A percentile compares a stretch with the other conserved stretches of the same genome.
phyloP scores from a whole-genome alignment of 2,113 vertebrate genomes.

The Leptosomus discolor region DNA sequence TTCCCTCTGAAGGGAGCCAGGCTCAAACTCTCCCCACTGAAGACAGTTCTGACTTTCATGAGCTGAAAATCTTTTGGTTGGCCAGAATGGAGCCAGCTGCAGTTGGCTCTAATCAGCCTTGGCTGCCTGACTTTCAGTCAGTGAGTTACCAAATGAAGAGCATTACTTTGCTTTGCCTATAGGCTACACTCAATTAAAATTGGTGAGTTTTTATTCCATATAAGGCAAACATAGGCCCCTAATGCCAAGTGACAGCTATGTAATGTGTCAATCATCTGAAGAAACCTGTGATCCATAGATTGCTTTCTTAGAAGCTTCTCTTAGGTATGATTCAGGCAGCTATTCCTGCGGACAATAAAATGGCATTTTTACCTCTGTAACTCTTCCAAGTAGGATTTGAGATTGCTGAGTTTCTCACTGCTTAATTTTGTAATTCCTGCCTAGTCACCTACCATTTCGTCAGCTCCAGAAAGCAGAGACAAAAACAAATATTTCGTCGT shows the following conservation, averaged over 20 bases:
- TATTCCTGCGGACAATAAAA: neutral
- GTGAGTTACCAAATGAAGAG: neutral
- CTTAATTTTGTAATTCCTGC: neutral
- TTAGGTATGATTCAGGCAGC: slow-evolving; percentile 13
- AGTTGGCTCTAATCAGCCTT: neutral
- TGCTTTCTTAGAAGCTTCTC: slow-evolving; percentile 50
- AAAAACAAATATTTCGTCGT: neutral
- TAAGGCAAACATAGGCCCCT: slow-evolving; percentile 18
- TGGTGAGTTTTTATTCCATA: slow-evolving; percentile 19
- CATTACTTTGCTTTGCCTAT: slow-evolving; percentile 1
- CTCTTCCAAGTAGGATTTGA: neutral
- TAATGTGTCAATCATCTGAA: slow-evolving; percentile 4
- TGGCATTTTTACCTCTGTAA: neutral
- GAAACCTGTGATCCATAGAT: neutral
- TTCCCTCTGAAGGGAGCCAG: neutral
- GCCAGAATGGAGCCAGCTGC: neutral
- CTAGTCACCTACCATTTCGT: neutral
- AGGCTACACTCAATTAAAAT: neutral
- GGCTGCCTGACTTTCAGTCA: neutral
- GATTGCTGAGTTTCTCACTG: neutral
- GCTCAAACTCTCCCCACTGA: neutral
- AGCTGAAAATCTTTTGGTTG: neutral
- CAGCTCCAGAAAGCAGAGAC: neutral
- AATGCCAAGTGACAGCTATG: slow-evolving; percentile 40
- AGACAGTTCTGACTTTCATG: neutral